phyloP scores from a whole-genome alignment of 2,113 vertebrate species.

The Cinclus cinclus region DNA sequence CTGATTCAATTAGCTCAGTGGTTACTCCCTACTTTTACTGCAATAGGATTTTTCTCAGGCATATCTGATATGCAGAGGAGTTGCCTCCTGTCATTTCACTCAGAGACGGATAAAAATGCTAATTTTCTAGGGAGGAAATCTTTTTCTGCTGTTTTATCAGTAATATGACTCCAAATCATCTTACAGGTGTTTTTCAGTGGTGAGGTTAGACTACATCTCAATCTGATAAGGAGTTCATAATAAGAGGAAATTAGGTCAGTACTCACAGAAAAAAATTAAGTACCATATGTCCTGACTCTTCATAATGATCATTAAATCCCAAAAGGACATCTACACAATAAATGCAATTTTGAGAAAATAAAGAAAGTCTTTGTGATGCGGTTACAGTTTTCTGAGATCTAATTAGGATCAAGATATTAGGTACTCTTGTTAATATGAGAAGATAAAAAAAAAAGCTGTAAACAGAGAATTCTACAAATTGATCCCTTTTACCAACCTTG shows the following conservation, averaged over 20 bases:
- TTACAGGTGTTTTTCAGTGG: conserved; percentile 72
- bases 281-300: conserved; percentile 53
- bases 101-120: conserved; percentile 46
- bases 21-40: conserved; percentile 62
- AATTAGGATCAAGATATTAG: conserved; percentile 16
- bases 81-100: conserved; percentile 48
- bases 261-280: conserved; percentile 44
- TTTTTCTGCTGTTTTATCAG: conserved; percentile 69
- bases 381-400: conserved; percentile 56
- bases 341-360: conserved; percentile 53
- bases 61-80: conserved; percentile 69
- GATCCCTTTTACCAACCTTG: neutral
- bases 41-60: conserved; percentile 38
- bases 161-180: conserved; percentile 69
- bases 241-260: conserved; percentile 65
- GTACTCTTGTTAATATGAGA: neutral
- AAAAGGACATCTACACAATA: neutral
- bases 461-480: conserved; percentile 21
- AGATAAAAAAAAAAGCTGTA: neutral
- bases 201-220: conserved; percentile 64
- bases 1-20: conserved; percentile 68
- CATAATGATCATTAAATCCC: conserved; percentile 3
- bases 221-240: conserved; percentile 74
- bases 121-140: conserved; percentile 67
- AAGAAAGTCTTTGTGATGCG: neutral